Evolutionary conservation across 1,140 invertebrate species (phyloP), one percentile per base, ranked within the genome.

Genomic region (Caerostris extrusa): DNA sequence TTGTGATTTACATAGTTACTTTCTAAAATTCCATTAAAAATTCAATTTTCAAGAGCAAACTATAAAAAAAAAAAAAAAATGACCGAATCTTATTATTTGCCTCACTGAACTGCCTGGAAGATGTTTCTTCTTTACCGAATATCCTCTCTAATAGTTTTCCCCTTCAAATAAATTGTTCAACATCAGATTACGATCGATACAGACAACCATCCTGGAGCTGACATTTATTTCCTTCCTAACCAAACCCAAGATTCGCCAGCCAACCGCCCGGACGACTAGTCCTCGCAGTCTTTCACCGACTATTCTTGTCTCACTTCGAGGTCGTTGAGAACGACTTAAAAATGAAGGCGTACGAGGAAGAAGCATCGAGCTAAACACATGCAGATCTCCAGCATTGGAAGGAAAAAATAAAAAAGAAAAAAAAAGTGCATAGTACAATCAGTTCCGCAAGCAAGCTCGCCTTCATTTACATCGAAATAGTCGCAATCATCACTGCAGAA

Each of bases 381-480:
- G 82, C 82, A 58, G 56, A 83, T 57, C 56, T 34, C 34, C 82
- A 10, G 7, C 14, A 57, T 83, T 83, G 57, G 19, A 83, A 83
- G 82, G n/a, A n/a, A 57, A 83, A 83, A 83, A 14, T 7, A n/a
- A n/a, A 83, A 1, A 34, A 34, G 34, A 34, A 34, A 34, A 34
- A n/a, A 34, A 34, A 34, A 34, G 34, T 34, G 34, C 34, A 34
- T 8, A 53, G 55, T 8, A n/a, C 87, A 61, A 91, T 91, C 90
- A 91, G 90, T 91, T 91, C 90, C 90, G 90, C 90, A 60, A 91
- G 57, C 34, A 5, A 55, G 7, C 12, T n/a, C 19, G 14, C 19
- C 88, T 90, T 81, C 90, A 91, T 91, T 91, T 77, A 12, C 90
- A 91, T 91, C 90, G 19, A 91, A 91, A 91, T 60, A 91, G 67